Evolutionary conservation across 2,888 invertebrate species (phyloP).

Genomic region (Tillus elongatus): DNA sequence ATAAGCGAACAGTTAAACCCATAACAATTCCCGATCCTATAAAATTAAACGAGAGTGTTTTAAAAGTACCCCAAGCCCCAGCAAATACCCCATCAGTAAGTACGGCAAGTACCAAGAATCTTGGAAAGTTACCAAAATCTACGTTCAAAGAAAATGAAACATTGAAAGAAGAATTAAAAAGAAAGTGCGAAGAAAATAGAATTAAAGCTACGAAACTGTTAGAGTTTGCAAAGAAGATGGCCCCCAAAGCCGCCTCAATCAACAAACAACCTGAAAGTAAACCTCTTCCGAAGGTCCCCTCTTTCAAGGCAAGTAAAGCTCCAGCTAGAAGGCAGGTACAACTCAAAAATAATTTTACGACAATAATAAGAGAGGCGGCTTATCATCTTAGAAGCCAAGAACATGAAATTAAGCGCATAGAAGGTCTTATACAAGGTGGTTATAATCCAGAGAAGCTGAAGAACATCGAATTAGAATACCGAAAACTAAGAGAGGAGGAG

Average conservation of each 20-base stretch:
- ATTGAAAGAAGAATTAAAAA: constrained; percentile 20
- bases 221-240: constrained; percentile 23
- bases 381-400: constrained; percentile 43
- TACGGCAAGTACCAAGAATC: constrained; percentile 15
- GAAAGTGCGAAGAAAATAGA: constrained; percentile 24
- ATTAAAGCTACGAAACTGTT: constrained; percentile 25
- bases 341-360: constrained; percentile 45
- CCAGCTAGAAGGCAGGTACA: constrained; percentile 24
- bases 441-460: constrained; percentile 41
- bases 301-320: constrained; percentile 12
- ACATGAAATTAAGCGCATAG: constrained; percentile 46
- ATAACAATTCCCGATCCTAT: constrained; percentile 20
- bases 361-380: constrained; percentile 47
- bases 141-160: constrained; percentile 20
- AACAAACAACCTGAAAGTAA: constrained; percentile 15
- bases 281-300: neutral
- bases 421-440: constrained; percentile 44
- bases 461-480: constrained; percentile 42
- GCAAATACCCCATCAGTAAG: constrained; percentile 19
- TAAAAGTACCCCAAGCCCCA: constrained; percentile 24
- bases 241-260: constrained; percentile 15
- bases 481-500: constrained; percentile 44
- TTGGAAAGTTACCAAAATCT: constrained; percentile 24
- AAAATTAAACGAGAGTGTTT: constrained; percentile 13
- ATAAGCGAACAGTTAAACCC: constrained; percentile 13